These are phyloP conservation scores for Diadegma fenestrale DNA, from an alignment of 2,888 invertebrate species.

Conservation along the genomic window DNA sequence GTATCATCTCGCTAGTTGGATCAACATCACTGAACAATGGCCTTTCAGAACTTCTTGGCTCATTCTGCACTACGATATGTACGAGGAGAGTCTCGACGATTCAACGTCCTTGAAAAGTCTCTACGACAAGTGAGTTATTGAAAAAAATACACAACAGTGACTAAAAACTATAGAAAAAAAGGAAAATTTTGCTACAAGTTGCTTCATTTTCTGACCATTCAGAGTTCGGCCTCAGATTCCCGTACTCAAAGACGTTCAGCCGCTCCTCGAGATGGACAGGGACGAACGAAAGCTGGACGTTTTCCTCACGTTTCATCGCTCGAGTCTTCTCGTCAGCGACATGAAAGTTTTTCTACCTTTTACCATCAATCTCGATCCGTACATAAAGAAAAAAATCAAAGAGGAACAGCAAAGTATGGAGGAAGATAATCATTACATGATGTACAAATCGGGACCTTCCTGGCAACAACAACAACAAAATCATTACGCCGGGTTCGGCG, in stretches of 20 bases:
- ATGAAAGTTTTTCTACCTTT: slow-evolving; percentile 98
- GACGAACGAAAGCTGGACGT: slow-evolving; percentile 98
- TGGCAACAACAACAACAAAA: slow-evolving; percentile 76
- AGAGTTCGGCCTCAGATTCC: slow-evolving; percentile 94
- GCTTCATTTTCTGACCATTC: slow-evolving; percentile 49
- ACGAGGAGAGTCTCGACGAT: slow-evolving; percentile 95
- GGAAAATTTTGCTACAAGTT: not conserved
- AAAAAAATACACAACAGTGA: too few species aligned
- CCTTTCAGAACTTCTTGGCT: slow-evolving; percentile 99
- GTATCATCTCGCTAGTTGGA: slow-evolving; percentile 99
- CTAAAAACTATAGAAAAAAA: not conserved
- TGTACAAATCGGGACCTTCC: slow-evolving; percentile 75
- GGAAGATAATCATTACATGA: slow-evolving; percentile 83
- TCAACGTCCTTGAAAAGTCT: slow-evolving; percentile 94
- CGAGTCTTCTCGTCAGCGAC: slow-evolving; percentile 93
- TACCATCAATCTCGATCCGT: slow-evolving; percentile 99
- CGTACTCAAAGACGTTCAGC: slow-evolving; percentile 94
- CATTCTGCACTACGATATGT: slow-evolving; percentile 96
- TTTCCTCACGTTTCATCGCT: slow-evolving; percentile 95
- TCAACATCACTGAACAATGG: slow-evolving; percentile 99
- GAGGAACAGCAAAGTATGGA: slow-evolving; percentile 91
- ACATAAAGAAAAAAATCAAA: slow-evolving; percentile 98
- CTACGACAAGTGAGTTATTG: slow-evolving; percentile 93
- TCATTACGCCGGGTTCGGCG: slow-evolving; percentile 62
- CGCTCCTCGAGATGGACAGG: slow-evolving; percentile 95